Conservation (phyloP, 2,888 invertebrate species). For the Microchrysa polita region DNA sequence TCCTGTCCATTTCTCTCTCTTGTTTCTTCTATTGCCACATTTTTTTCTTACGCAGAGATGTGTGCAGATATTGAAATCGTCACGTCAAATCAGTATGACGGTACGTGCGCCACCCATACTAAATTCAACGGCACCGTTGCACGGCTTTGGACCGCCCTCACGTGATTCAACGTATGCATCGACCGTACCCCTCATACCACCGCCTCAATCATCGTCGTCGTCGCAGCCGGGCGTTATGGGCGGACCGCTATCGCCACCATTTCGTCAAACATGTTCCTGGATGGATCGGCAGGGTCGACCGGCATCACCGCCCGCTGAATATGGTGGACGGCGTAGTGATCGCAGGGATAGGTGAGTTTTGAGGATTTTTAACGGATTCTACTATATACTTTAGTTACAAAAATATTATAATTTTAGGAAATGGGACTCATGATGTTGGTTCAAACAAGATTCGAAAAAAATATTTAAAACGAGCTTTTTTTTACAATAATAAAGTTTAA, state of each 20-base stretch:
- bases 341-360: constrained; percentile 62
- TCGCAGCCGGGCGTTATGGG: constrained; percentile 58
- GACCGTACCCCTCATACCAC: constrained; percentile 58
- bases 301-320: constrained; percentile 82
- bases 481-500: too few relatives aligned
- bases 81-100: constrained; percentile 88
- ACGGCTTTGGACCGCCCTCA: constrained; percentile 66
- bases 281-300: constrained; percentile 92
- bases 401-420: too few relatives aligned
- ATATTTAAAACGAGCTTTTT: too few relatives aligned
- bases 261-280: constrained; percentile 89
- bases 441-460: too few relatives aligned
- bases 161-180: constrained; percentile 63
- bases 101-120: constrained; percentile 78
- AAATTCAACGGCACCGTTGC: constrained; percentile 73
- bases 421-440: too few relatives aligned
- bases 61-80: constrained; percentile 87
- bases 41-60: constrained; percentile 66
- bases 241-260: constrained; percentile 65
- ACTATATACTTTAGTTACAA: constrained; percentile 16
- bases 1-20: constrained; percentile 58
- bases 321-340: constrained; percentile 64
- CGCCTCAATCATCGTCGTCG: constrained; percentile 55
- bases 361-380: constrained; percentile 3
- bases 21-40: constrained; percentile 65